These are phyloP conservation scores for Chiloscyllium plagiosum DNA, from an alignment of 2,113 vertebrate genomes.

Conservation along the genomic window DNA sequence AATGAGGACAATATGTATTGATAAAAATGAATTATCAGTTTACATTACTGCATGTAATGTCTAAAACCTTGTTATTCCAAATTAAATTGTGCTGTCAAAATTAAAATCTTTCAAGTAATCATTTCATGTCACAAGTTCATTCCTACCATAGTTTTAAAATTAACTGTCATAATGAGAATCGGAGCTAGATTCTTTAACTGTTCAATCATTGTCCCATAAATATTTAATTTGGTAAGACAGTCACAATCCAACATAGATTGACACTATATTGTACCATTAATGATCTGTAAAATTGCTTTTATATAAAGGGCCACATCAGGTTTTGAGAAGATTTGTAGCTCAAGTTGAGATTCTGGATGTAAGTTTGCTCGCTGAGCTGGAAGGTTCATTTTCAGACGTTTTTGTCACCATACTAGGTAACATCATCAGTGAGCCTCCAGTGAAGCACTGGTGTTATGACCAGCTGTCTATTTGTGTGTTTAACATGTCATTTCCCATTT, in stretches of 20 bases:
- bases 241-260: background rate
- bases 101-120: background rate
- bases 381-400: too few relatives aligned
- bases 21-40: too few relatives aligned
- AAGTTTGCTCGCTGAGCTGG: too few relatives aligned
- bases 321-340: too few relatives aligned
- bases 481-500: too few relatives aligned
- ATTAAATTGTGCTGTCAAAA: background rate
- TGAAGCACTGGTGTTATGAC: too few relatives aligned
- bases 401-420: too few relatives aligned
- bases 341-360: too few relatives aligned
- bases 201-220: too few relatives aligned
- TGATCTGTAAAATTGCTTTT: background rate
- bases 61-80: background rate
- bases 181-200: background rate
- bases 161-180: background rate
- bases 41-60: background rate
- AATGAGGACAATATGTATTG: too few relatives aligned
- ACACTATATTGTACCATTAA: background rate
- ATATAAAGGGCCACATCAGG: background rate
- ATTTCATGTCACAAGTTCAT: background rate
- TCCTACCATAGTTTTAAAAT: background rate
- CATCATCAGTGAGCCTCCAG: too few relatives aligned
- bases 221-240: background rate
- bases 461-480: too few relatives aligned